These are phyloP conservation scores for Neodiprion lecontei DNA, from an alignment of 1,140 invertebrate genomes.

Conservation along the genomic window DNA sequence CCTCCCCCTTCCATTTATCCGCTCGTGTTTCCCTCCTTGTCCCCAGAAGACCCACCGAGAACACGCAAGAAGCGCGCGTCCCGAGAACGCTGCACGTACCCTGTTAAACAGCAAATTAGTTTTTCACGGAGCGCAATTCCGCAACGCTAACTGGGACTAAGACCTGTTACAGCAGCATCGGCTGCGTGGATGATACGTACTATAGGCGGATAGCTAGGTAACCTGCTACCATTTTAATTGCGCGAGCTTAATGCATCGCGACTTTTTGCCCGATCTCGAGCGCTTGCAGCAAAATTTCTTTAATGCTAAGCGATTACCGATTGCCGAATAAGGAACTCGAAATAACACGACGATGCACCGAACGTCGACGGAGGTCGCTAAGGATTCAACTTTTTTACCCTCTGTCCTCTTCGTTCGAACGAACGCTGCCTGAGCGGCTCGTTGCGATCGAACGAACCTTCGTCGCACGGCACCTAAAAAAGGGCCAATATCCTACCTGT, in stretches of 20 bases:
- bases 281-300: neutral
- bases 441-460: neutral
- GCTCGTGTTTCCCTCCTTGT: conserved; percentile 23
- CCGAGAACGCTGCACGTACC: conserved; percentile 31
- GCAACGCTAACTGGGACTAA: conserved; percentile 29
- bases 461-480: neutral
- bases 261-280: neutral
- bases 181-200: neutral
- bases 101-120: conserved; percentile 46
- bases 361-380: neutral
- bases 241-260: conserved; percentile 11
- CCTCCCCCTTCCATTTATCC: conserved; percentile 25
- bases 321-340: conserved; percentile 14
- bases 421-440: neutral
- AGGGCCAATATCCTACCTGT: neutral
- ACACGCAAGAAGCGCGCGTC: neutral
- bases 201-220: neutral
- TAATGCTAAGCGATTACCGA: conserved; percentile 16
- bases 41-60: neutral
- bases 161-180: conserved; percentile 18
- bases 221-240: conserved; percentile 38
- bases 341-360: neutral
- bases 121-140: conserved; percentile 43
- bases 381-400: conserved; percentile 3
- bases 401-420: neutral